Evolutionary conservation across 2,888 invertebrate species (phyloP), one percentile per base, ranked within the genome.

Genomic region (Drosophila prostipennis): DNA sequence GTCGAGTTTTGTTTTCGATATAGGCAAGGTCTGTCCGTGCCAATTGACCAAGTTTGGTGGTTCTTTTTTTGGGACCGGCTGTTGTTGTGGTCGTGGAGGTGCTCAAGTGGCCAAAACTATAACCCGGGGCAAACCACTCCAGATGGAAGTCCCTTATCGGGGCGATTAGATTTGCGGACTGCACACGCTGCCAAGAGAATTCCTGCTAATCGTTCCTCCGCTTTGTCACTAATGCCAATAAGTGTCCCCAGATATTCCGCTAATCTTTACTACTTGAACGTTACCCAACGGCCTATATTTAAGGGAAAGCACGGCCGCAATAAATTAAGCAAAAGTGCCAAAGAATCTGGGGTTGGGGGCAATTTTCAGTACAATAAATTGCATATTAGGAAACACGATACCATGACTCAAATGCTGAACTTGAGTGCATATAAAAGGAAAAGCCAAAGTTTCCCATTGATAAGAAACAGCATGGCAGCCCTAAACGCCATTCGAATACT

Each of bases 201-300:
- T 59, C 29, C 16, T 42, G 10, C 5, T 11, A 37, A 36, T 19
- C 11, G 11, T 5, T 26, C 13, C 8, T 14, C 14, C 10, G 14
- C 7, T 11, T 16, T 36, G 34, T 36, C 42, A 37, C 46, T 60
- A 46, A 46, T 46, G n/a, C 40, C 61, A 40, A 59, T 32, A 40
- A 60, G 64, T 67, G 68, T 40, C 37, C 39, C 14, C 37, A 56
- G 70, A 39, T 49, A 56, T 16, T 16, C 16, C 26, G 42, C 40
- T 55, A 68, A 69, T 67, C 56, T 69, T 67, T 67, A 56, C 37
- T 29, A 23, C 70, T 8, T 14, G 16, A 36, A 46, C n/a, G 48
- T 67, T 55, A 55, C 48, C 23, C 40, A 48, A 69, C 70, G 67
- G 64, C 52, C 64, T 34, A 52, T 39, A 45, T 67, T 52, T 23